Evolutionary conservation across 2,888 invertebrate species (phyloP).

Genomic region (Eupithecia vulgata): DNA sequence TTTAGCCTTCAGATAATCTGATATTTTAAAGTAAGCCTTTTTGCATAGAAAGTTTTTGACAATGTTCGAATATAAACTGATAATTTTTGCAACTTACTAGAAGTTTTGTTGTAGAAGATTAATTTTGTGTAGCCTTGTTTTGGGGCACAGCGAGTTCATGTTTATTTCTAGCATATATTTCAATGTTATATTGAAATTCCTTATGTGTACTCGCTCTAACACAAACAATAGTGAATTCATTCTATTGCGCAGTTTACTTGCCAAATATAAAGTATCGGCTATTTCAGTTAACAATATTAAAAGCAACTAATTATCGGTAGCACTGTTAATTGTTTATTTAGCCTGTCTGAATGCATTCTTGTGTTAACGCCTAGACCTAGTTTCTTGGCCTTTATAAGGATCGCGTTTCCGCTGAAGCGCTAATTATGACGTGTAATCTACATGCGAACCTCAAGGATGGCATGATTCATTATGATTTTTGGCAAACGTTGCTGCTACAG

Average conservation of each 20-base stretch:
- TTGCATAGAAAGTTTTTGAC: no score
- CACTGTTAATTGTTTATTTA: slow-evolving; percentile 24
- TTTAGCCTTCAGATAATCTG: no score
- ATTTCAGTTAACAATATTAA: slow-evolving; percentile 11
- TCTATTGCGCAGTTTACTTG: slow-evolving; percentile 16
- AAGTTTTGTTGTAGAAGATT: no score
- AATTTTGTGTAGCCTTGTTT: no score
- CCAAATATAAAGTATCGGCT: neutral
- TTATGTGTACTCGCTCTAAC: neutral
- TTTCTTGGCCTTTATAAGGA: slow-evolving; percentile 71
- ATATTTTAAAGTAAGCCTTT: no score
- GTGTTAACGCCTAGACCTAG: slow-evolving; percentile 67
- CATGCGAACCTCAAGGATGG: slow-evolving; percentile 52
- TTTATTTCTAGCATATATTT: no score
- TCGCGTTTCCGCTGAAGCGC: slow-evolving; percentile 65
- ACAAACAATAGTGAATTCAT: slow-evolving; percentile 17
- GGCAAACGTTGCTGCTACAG: slow-evolving; percentile 5
- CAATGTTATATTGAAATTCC: no score
- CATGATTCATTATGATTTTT: slow-evolving; percentile 34
- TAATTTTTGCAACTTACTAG: no score
- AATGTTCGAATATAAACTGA: no score
- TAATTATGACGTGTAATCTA: slow-evolving; percentile 64
- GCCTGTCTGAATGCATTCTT: slow-evolving; percentile 24
- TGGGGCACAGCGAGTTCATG: no score
- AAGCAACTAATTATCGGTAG: slow-evolving; percentile 17